Conservation (phyloP, 2,888 invertebrate species). For the Slavum lentiscoides region DNA sequence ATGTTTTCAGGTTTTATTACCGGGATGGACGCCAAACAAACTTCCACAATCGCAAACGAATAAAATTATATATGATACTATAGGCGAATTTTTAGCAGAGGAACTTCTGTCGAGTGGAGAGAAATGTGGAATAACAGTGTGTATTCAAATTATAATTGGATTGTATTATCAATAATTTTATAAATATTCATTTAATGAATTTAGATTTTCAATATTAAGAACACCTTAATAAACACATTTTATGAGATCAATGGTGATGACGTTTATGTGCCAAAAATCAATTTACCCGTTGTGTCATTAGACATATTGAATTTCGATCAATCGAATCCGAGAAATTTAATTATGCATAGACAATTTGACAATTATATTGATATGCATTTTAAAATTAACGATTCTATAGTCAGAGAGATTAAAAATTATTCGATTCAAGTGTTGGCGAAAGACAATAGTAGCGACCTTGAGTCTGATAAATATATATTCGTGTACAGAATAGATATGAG, state of each 20-base stretch:
- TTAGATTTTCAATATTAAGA: neutral
- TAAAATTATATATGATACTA: neutral
- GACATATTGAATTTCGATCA: neutral
- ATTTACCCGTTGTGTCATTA: constrained; percentile 1
- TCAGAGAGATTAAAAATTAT: neutral
- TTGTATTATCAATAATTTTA: neutral
- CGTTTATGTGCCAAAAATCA: neutral
- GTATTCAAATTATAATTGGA: neutral
- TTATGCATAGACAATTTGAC: neutral
- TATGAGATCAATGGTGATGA: neutral
- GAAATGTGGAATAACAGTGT: constrained; percentile 15
- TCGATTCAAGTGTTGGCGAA: neutral
- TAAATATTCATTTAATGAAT: neutral
- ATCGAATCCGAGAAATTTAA: neutral
- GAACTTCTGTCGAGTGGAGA: neutral
- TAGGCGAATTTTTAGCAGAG: neutral
- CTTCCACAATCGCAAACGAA: neutral
- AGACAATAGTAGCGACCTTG: neutral
- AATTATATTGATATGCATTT: constrained; percentile 9
- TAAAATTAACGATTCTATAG: neutral
- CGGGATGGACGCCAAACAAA: neutral
- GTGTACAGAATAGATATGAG: constrained; percentile 37
- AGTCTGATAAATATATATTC: neutral
- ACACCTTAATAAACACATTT: neutral
- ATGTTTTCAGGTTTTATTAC: constrained; percentile 11